Evolutionary conservation across 2,113 vertebrate species (phyloP).

Genomic region (Lepidothrix coronata): DNA sequence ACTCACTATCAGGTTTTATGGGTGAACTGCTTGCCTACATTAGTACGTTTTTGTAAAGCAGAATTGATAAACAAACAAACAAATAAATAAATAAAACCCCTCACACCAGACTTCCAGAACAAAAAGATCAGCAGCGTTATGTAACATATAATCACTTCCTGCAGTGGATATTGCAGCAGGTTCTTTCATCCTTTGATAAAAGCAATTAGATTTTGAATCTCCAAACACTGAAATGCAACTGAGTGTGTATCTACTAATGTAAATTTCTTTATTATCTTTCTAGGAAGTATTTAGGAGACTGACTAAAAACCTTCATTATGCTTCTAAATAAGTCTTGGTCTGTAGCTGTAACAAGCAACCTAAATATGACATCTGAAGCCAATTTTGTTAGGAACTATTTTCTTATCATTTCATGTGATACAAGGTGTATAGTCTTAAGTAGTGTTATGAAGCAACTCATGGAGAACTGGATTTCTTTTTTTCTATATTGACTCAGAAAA

Average conservation of each 20-base stretch:
- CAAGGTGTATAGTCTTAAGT: background rate
- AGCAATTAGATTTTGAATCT: background rate
- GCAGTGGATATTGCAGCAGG: background rate
- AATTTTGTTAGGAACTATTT: background rate
- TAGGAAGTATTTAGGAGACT: background rate
- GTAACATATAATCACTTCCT: background rate
- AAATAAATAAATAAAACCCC: background rate
- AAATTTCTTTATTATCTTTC: background rate
- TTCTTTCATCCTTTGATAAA: background rate
- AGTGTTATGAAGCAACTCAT: background rate
- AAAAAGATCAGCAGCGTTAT: background rate
- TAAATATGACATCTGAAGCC: background rate
- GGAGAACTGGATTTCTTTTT: background rate
- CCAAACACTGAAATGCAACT: background rate
- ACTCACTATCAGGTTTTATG: slow-evolving; percentile 11
- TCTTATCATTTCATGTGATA: background rate
- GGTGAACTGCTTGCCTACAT: background rate
- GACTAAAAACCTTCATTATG: background rate
- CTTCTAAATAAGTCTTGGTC: background rate
- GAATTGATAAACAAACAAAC: background rate
- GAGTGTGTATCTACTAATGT: background rate
- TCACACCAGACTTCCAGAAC: background rate
- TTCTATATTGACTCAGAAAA: background rate
- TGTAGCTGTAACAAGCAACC: background rate
- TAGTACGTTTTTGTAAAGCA: background rate